Conservation (phyloP, 2,797 vertebrate genomes). For the Huso huso region DNA sequence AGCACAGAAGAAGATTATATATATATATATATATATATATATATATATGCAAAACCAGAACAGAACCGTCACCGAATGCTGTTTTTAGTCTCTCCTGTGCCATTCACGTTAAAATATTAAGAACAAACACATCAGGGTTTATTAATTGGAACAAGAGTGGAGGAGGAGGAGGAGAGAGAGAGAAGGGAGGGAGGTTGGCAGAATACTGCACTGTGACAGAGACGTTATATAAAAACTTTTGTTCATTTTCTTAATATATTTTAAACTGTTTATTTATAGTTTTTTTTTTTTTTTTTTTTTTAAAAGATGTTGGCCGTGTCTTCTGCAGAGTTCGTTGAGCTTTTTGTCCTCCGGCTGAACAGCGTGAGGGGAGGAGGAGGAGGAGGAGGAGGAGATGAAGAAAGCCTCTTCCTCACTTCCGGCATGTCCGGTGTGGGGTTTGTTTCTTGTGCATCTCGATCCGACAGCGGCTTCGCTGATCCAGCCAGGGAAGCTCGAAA, state of each 20-base stretch:
- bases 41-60: no score
- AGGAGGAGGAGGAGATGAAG: conserved; percentile 13
- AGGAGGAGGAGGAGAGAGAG: no score
- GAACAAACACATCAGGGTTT: no score
- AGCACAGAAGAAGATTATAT: no score
- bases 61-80: no score
- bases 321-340: background rate
- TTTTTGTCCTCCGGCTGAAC: background rate
- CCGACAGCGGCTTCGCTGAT: conserved; percentile 88
- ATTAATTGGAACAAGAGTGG: no score
- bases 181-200: no score
- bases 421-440: conserved; percentile 90
- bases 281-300: background rate
- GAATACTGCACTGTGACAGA: conserved; percentile 11
- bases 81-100: no score
- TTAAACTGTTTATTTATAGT: background rate
- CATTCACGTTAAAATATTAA: no score
- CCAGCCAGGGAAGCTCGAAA: conserved; percentile 95
- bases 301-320: background rate
- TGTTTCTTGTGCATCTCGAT: conserved; percentile 95
- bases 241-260: no score
- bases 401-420: conserved; percentile 65
- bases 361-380: conserved; percentile 12
- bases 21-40: no score
- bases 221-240: conserved; percentile 3